A percentile compares a stretch with the other conserved stretches of the same genome.
Conservation (phyloP, 2,888 invertebrate genomes). For the Adelphocoris suturalis region DNA sequence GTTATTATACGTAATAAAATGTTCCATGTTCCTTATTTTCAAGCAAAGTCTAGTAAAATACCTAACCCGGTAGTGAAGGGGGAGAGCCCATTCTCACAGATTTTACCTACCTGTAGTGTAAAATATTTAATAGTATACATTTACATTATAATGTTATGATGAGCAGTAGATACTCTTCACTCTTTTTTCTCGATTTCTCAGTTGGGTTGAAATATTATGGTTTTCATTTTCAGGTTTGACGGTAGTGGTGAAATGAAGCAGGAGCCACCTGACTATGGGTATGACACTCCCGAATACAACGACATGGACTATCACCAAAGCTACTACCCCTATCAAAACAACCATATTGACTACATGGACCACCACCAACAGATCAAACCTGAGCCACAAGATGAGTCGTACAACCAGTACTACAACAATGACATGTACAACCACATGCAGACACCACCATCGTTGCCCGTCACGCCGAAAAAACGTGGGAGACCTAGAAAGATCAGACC, state of each 20-base stretch:
- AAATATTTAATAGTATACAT: too few species aligned
- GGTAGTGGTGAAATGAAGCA: conserved; percentile 70
- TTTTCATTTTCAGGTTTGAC: conserved; percentile 53
- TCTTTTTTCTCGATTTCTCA: too few species aligned
- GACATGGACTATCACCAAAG: conserved; percentile 67
- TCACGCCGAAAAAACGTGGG: conserved; percentile 67
- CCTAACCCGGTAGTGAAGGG: too few species aligned
- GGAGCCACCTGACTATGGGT: conserved; percentile 70
- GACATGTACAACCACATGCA: conserved; percentile 57
- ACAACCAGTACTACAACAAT: conserved; percentile 60
- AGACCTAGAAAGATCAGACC: conserved; percentile 67
- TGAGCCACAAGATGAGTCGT: conserved; percentile 62
- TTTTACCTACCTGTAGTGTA: too few species aligned
- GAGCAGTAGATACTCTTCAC: too few species aligned
- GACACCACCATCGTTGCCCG: conserved; percentile 62
- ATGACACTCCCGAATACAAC: conserved; percentile 69
- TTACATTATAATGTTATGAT: too few species aligned
- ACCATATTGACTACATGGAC: conserved; percentile 60
- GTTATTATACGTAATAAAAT: too few species aligned
- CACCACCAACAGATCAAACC: conserved; percentile 65
- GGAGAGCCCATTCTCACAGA: too few species aligned
- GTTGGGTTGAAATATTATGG: too few species aligned
- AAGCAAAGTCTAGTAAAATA: too few species aligned
- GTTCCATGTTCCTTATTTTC: too few species aligned
- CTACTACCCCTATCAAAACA: conserved; percentile 67